These are phyloP conservation scores for Melanargia galathea DNA, from an alignment of 2,888 invertebrate species.

Conservation along the genomic window DNA sequence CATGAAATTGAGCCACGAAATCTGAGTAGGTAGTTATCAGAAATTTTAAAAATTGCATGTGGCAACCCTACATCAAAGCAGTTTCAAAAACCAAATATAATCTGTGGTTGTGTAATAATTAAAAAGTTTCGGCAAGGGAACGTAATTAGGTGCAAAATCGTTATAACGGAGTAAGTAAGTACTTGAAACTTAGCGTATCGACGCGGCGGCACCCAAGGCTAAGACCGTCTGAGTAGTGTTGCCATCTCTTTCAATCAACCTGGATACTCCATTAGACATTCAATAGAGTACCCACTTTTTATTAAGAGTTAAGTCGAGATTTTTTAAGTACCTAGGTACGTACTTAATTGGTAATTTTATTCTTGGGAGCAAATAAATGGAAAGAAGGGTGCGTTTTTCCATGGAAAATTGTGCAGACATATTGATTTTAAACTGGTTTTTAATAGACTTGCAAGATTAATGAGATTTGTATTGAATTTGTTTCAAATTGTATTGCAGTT, in stretches of 20 bases:
- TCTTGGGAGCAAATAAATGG: no score
- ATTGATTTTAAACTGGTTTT: no score
- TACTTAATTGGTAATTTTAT: no score
- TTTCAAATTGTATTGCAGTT: no score
- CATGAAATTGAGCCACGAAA: no score
- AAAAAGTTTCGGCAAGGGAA: slow-evolving; percentile 27
- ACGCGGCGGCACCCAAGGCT: slow-evolving; percentile 24
- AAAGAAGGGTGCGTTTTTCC: no score
- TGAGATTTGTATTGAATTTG: no score
- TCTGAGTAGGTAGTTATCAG: no score
- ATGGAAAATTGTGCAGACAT: no score
- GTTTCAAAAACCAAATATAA: slow-evolving; percentile 9
- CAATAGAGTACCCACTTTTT: neutral
- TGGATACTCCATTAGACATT: slow-evolving; percentile 2
- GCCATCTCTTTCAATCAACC: neutral
- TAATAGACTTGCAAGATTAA: no score
- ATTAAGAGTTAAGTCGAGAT: neutral
- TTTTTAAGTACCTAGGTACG: no score
- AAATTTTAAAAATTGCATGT: neutral
- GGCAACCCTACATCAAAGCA: neutral
- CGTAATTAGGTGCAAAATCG: slow-evolving; percentile 34
- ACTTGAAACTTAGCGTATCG: slow-evolving; percentile 24
- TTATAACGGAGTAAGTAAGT: slow-evolving; percentile 26
- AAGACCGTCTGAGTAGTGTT: slow-evolving; percentile 22
- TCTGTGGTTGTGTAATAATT: neutral